Conservation (phyloP, 2,797 vertebrate species). For the Thaleichthys pacificus region DNA sequence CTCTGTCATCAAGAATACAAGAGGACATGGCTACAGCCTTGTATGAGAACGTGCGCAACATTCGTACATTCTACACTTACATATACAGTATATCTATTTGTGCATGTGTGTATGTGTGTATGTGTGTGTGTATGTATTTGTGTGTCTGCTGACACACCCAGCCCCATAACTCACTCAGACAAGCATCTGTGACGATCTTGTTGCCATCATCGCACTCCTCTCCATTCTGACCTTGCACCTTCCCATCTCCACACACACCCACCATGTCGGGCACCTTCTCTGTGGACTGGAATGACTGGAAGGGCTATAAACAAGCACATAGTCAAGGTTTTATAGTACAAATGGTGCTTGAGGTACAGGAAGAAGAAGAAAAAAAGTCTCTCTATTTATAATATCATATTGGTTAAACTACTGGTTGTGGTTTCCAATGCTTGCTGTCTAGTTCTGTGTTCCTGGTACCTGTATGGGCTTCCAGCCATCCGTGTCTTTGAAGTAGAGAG, state of each 20-base stretch:
- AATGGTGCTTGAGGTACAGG: no score
- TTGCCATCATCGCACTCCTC: constrained; percentile 98
- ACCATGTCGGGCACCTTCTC: constrained; percentile 75
- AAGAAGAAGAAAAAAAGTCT: no score
- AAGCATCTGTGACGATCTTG: constrained; percentile 81
- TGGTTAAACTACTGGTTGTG: no score
- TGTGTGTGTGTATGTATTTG: not conserved
- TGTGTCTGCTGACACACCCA: not conserved
- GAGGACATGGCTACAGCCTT: constrained; percentile 8
- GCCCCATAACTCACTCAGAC: constrained; percentile 83
- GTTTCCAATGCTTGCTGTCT: no score
- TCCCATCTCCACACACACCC: constrained; percentile 85
- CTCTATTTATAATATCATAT: no score
- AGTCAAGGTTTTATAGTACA: not conserved
- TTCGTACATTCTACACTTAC: not conserved
- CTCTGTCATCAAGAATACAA: constrained; percentile 27
- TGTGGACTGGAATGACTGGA: constrained; percentile 84
- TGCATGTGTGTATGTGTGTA: constrained; percentile 1
- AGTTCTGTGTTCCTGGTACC: constrained; percentile 55
- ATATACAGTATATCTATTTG: not conserved
- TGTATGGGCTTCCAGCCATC: constrained; percentile 82
- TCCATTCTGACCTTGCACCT: constrained; percentile 82
- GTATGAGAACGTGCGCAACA: not conserved
- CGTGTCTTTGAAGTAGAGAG: constrained; percentile 82
- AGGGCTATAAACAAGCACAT: constrained; percentile 47